phyloP scores from a whole-genome alignment of 92 coral and sea anemone species.

The Zoanthus gigantus region DNA sequence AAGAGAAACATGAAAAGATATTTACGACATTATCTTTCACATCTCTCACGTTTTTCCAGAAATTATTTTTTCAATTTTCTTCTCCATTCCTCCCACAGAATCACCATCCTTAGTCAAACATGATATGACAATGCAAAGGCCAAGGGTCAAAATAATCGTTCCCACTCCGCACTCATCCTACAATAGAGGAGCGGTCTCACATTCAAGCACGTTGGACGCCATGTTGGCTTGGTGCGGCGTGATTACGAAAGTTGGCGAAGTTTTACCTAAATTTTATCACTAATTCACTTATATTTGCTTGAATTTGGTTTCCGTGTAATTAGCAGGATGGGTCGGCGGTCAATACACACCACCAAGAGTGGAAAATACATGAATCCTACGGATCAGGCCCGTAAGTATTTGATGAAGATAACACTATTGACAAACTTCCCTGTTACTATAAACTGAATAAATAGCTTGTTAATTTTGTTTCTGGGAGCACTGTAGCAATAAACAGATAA shows the following conservation, averaged over 20 bases:
- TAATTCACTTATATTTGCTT: conserved; percentile 9
- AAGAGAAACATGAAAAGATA: not conserved
- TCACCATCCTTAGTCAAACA: not conserved
- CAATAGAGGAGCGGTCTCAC: conserved; percentile 9
- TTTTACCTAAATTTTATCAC: conserved; percentile 11
- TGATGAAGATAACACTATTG: not conserved
- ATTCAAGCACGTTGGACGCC: conserved; percentile 27
- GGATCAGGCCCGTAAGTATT: conserved; percentile 96
- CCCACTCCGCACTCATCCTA: conserved; percentile 14
- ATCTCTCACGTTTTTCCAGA: not conserved
- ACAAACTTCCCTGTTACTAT: not conserved
- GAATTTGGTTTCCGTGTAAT: not conserved
- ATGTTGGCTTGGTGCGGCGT: conserved; percentile 28
- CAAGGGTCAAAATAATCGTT: not conserved
- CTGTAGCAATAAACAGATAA: not conserved
- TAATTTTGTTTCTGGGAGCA: too few relatives aligned
- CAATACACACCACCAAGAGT: conserved; percentile 97
- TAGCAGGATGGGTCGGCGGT: conserved; percentile 92
- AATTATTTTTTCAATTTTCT: not conserved
- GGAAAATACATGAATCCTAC: conserved; percentile 99
- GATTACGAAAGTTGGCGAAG: conserved; percentile 1
- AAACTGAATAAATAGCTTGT: not conserved
- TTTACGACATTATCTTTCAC: not conserved
- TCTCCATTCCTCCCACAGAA: not conserved
- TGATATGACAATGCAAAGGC: not conserved